Percentiles rank a stretch among this genome's conserved stretches.
Conservation (phyloP, 2,888 invertebrate genomes). For the Erynnis tages region DNA sequence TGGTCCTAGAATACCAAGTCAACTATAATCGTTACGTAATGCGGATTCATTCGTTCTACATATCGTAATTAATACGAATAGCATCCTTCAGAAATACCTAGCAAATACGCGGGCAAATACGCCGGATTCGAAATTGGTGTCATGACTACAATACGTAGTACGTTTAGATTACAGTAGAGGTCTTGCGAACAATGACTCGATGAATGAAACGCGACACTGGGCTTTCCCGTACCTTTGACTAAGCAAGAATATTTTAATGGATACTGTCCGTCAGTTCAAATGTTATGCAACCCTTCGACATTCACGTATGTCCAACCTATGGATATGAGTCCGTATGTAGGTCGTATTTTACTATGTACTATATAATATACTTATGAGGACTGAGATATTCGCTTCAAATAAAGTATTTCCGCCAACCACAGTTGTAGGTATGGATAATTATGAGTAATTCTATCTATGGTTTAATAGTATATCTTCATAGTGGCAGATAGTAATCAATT, state of each 20-base stretch:
- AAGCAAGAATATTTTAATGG: slow-evolving; percentile 16
- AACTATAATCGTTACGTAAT: background rate
- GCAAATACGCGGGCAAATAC: slow-evolving; percentile 33
- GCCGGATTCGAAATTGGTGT: slow-evolving; percentile 46
- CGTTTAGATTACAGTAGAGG: slow-evolving; percentile 32
- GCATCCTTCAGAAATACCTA: slow-evolving; percentile 19
- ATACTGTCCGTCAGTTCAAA: too few relatives aligned
- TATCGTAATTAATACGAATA: slow-evolving; percentile 14
- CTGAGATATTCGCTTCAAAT: too few relatives aligned
- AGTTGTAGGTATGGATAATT: too few relatives aligned
- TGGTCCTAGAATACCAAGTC: background rate
- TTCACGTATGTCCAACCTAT: too few relatives aligned
- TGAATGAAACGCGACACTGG: slow-evolving; percentile 16
- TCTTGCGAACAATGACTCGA: slow-evolving; percentile 23
- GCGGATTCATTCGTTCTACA: slow-evolving; percentile 16
- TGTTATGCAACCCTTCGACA: too few relatives aligned
- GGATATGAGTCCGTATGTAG: too few relatives aligned
- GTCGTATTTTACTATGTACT: too few relatives aligned
- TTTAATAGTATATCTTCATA: too few relatives aligned
- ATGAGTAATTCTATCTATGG: too few relatives aligned
- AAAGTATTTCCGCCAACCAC: too few relatives aligned
- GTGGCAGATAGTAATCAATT: too few relatives aligned
- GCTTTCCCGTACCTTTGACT: slow-evolving; percentile 14
- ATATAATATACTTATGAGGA: too few relatives aligned
- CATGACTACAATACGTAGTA: slow-evolving; percentile 35